phyloP scores from a whole-genome alignment of 2,888 invertebrate genomes.

The Loripinus fragilis region DNA sequence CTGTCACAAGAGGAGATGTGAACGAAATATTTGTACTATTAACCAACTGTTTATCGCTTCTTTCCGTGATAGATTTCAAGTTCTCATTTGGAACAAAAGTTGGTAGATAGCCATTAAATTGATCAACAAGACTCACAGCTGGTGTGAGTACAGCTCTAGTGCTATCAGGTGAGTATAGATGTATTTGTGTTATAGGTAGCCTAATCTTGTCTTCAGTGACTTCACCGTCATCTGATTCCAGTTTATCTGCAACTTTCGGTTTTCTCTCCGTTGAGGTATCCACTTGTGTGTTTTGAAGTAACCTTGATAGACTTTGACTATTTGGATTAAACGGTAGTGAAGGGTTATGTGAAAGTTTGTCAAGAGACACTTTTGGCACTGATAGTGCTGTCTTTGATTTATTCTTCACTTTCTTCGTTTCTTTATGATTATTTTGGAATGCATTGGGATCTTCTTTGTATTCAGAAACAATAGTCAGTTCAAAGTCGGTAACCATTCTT shows the following conservation, averaged over 20 bases:
- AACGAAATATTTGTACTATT: conserved; percentile 49
- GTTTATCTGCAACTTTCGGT: background rate
- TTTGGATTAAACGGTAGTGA: conserved; percentile 29
- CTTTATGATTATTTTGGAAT: background rate
- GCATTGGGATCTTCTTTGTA: conserved; percentile 26
- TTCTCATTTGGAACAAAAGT: conserved; percentile 1
- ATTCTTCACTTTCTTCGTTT: background rate
- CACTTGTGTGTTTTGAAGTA: conserved; percentile 31
- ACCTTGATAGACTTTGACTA: conserved; percentile 46
- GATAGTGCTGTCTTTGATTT: conserved; percentile 16
- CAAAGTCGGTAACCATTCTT: conserved; percentile 20
- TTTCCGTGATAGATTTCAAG: background rate
- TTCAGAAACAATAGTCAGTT: conserved; percentile 21
- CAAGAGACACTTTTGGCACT: conserved; percentile 45
- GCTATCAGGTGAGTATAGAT: conserved; percentile 35
- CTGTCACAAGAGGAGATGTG: conserved; percentile 40
- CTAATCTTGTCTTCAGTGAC: background rate
- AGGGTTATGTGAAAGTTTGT: conserved; percentile 32
- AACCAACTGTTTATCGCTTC: conserved; percentile 34
- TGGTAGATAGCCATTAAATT: conserved; percentile 16
- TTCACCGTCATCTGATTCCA: background rate
- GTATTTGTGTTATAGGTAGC: conserved; percentile 32
- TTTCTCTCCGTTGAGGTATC: background rate
- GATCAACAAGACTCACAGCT: conserved; percentile 21
- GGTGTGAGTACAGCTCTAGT: conserved; percentile 8